Evolutionary conservation across 2,113 vertebrate genomes (phyloP).

Genomic region (Cathartes aura): DNA sequence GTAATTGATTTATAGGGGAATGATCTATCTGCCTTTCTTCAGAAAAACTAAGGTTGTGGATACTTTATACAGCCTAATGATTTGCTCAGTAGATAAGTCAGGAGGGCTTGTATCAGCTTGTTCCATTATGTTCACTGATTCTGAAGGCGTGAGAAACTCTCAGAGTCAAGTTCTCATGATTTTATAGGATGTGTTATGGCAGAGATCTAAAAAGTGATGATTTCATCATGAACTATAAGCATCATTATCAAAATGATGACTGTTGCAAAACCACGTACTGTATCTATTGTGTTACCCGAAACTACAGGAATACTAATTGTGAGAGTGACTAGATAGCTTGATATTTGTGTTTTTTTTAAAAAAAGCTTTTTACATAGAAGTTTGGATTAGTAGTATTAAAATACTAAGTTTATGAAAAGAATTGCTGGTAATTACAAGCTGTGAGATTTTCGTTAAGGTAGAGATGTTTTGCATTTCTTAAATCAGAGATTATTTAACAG

Average conservation of each 20-base stretch:
- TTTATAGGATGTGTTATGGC: constrained; percentile 84
- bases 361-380: not conserved
- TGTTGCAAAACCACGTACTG: constrained; percentile 77
- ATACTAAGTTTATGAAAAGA: not conserved
- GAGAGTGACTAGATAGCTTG: constrained; percentile 14
- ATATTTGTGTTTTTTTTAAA: not conserved
- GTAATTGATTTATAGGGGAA: constrained; percentile 35
- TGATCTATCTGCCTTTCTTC: constrained; percentile 39
- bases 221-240: constrained; percentile 82
- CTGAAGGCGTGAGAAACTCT: constrained; percentile 93
- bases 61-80: constrained; percentile 63
- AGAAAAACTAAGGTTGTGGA: constrained; percentile 57
- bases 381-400: constrained; percentile 25
- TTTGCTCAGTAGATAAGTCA: constrained; percentile 73
- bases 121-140: constrained; percentile 77
- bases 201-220: constrained; percentile 81
- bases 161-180: constrained; percentile 93
- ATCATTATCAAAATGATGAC: constrained; percentile 79
- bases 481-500: constrained; percentile 9
- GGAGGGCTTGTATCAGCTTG: constrained; percentile 88
- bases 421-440: not conserved
- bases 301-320: constrained; percentile 55
- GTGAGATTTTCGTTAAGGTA: not conserved
- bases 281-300: constrained; percentile 71
- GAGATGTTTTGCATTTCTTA: constrained; percentile 14